phyloP scores from a whole-genome alignment of 2,113 vertebrate genomes.

The Chlorodrepanis virens region DNA sequence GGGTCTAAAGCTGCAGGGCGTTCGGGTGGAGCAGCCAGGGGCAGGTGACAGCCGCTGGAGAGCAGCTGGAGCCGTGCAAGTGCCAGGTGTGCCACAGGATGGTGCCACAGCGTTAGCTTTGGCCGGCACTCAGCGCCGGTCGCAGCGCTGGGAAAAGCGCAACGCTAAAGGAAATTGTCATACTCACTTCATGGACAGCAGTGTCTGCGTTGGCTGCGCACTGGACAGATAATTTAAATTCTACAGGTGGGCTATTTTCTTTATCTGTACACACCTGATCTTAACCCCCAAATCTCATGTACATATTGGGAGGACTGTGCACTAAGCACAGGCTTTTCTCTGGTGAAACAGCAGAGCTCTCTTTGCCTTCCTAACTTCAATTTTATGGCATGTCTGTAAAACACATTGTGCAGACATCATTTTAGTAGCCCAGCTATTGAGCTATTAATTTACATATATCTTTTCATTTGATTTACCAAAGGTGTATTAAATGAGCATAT shows the following conservation, averaged over 20 bases:
- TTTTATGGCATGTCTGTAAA: not conserved
- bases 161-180: no score
- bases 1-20: accelerated
- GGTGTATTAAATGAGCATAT: not conserved
- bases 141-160: accelerated
- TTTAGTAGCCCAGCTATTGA: not conserved
- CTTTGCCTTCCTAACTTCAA: not conserved
- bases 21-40: accelerated
- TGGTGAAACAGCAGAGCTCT: not conserved
- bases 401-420: not conserved
- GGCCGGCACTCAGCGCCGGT: accelerated
- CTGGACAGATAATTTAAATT: not conserved
- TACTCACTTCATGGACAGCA: accelerated
- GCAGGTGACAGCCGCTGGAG: accelerated
- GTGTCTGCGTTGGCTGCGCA: not conserved
- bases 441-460: not conserved
- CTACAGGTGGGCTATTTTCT: not conserved
- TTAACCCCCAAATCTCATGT: not conserved
- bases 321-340: accelerated
- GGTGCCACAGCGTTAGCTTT: not conserved
- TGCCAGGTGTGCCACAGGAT: not conserved
- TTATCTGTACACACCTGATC: not conserved
- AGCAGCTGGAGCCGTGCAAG: accelerated
- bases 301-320: no score
- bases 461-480: not conserved